These are phyloP conservation scores for Anarrhichthys ocellatus DNA, from an alignment of 2,113 vertebrate species.

Conservation along the genomic window DNA sequence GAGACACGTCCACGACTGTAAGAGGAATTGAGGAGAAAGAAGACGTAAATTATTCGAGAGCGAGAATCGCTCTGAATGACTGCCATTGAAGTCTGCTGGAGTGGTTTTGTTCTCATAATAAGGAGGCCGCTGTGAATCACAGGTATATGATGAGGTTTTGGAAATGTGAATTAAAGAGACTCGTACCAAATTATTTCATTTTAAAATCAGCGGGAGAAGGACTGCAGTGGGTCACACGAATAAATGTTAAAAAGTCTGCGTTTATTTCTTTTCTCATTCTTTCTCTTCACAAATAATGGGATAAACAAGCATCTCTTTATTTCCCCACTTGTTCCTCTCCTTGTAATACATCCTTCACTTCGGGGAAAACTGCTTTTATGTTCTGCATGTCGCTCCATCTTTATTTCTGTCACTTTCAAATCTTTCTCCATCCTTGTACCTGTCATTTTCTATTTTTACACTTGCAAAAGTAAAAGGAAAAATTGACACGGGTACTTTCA, in stretches of 20 bases:
- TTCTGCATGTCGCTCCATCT: background rate
- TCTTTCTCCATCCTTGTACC: constrained; percentile 23
- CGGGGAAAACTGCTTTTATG: background rate
- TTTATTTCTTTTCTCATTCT: background rate
- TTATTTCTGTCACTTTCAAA: constrained; percentile 22
- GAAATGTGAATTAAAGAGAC: constrained; percentile 44
- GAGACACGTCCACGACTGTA: background rate
- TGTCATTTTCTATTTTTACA: constrained; percentile 38
- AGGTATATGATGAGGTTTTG: constrained; percentile 57
- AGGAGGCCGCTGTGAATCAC: constrained; percentile 42
- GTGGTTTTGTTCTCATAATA: constrained; percentile 53
- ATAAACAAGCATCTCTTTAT: background rate
- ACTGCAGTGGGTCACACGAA: constrained; percentile 13
- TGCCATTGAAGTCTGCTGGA: constrained; percentile 32
- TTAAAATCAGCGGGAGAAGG: constrained; percentile 20
- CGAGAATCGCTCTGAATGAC: constrained; percentile 44
- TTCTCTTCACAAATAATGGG: background rate
- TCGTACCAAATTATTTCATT: constrained; percentile 42
- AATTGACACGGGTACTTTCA: constrained; percentile 33
- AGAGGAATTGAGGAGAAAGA: constrained; percentile 37
- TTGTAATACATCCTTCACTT: constrained; percentile 14
- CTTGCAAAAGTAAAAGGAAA: background rate
- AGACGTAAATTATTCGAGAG: constrained; percentile 44
- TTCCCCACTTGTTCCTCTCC: background rate
- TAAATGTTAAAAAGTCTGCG: constrained; percentile 1